These are phyloP conservation scores for Peromyscus leucopus DNA, from an alignment of 2,113 vertebrate species.

Conservation along the genomic window DNA sequence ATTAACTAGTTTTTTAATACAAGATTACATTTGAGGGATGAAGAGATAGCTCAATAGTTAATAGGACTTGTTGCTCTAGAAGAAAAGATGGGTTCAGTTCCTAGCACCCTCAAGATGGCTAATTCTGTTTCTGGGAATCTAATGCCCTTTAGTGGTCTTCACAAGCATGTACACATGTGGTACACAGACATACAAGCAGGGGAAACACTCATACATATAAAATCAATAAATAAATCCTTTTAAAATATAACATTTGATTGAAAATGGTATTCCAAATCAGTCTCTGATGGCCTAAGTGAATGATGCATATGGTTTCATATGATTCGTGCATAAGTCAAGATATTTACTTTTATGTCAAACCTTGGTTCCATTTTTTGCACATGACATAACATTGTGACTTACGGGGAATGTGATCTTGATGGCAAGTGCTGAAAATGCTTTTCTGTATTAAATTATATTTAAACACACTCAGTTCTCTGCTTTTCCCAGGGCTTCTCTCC, in stretches of 20 bases:
- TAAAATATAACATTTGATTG: not conserved
- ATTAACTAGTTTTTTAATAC: not conserved
- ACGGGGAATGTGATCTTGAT: not conserved
- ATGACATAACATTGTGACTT: not conserved
- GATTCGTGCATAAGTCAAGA: not conserved
- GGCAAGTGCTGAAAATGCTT: not conserved
- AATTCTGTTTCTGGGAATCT: not conserved
- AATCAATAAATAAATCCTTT: not conserved
- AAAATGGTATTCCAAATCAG: not conserved
- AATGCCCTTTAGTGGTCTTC: not conserved
- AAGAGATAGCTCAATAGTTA: not conserved
- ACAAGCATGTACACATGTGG: not conserved
- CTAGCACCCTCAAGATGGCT: not conserved
- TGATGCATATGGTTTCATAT: not conserved
- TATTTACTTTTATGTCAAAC: slow-evolving; percentile 21
- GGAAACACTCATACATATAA: not conserved
- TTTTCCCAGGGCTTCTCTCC: not conserved
- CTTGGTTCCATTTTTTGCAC: not conserved
- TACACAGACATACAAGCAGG: not conserved
- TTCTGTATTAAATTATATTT: not conserved
- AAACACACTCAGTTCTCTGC: not conserved
- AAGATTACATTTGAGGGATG: not conserved
- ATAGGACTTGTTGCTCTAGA: not conserved
- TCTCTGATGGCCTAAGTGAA: not conserved
- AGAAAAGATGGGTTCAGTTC: not conserved